Base-by-base conservation (phyloP, 53 echinoderm and acorn worm species). In the Crossaster papposus region DNA sequence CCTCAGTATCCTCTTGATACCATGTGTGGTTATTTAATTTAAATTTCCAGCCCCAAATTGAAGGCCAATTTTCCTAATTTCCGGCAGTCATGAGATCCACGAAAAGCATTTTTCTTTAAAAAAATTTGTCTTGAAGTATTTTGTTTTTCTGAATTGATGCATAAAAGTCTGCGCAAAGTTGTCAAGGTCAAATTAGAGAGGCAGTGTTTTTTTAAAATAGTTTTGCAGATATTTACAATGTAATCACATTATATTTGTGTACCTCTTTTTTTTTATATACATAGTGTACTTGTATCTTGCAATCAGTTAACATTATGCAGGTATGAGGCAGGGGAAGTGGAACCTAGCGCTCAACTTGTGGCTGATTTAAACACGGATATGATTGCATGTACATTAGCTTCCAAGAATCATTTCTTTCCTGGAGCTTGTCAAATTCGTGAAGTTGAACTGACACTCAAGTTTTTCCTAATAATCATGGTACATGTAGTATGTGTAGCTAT, bases 11-110 rank as follows among this genome's bases (percentile, higher is more conserved):
- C 63, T 75, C 87, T 22, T 13, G 34, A 62, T 77, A 77, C 77
- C 35, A 52, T 34, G 35, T 28, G 33, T 30, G 87, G 87, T 77
- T 55, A 77, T 77, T 87, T 87, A 75, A 75, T 77, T 87, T 62
- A 85, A 73, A 85, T 85, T 85, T 85, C 85, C 85, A 85, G 72
- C 51, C 73, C 20, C 72, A 85, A 71, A 85, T 85, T 85, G 85
- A 73, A 51, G 85, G 73, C 85, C 85, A 85, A 85, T 85, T 85
- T 85, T 65, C 13, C 73, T 85, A 73, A 85, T 85, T 85, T 85
- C 85, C 85, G 85, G 85, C 36, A 53, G 44, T 44, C 37, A 23
- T 51, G 70, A 63, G 81, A 62, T 81, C 64, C 26, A n/a, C 4
- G 62, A 51, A 83, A 68, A 50, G 14, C 30, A 3, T n/a, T 64